Conservation (phyloP, 64 coral and sea anemone species). For the Stichodactyla helianthus region DNA sequence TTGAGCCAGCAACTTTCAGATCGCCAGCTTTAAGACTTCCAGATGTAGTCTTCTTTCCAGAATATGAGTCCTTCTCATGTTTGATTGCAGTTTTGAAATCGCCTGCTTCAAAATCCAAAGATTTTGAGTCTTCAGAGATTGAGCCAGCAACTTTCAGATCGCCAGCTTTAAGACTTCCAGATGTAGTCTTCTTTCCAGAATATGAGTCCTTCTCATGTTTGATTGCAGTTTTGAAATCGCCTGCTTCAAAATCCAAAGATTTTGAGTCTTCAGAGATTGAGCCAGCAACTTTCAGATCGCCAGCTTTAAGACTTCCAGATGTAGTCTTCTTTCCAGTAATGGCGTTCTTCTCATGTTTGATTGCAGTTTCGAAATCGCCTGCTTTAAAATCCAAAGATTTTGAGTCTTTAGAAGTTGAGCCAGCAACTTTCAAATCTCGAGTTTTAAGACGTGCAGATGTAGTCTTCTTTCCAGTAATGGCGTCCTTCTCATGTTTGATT, state of each 20-base stretch:
- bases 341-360: neutral
- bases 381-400: constrained; percentile 8
- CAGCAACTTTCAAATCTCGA: constrained; percentile 4
- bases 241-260: no score
- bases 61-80: neutral
- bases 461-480: neutral
- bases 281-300: neutral
- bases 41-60: neutral
- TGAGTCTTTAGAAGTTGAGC: neutral
- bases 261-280: no score
- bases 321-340: neutral
- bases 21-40: neutral
- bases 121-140: constrained; percentile 4
- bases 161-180: neutral
- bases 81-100: constrained; percentile 2
- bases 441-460: neutral
- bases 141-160: neutral
- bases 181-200: neutral
- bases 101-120: neutral
- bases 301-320: neutral
- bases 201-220: constrained; percentile 11
- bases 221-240: no score
- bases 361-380: neutral
- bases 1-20: neutral
- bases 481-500: constrained; percentile 16